These are phyloP conservation scores for Parazoanthus swiftii DNA, from an alignment of 92 coral and sea anemone genomes.

Conservation along the genomic window DNA sequence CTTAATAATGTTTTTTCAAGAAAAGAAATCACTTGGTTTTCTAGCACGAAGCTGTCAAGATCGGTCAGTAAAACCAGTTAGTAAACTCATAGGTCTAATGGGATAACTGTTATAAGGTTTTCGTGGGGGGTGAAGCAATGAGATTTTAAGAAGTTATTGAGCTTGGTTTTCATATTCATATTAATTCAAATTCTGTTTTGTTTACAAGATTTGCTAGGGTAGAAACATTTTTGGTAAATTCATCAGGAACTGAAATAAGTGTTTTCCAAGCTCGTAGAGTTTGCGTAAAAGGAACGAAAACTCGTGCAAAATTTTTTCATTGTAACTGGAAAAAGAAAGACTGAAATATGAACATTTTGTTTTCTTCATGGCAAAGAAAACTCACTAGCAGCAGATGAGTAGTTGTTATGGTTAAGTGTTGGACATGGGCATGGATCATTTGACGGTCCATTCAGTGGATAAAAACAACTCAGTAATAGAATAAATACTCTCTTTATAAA, in stretches of 20 bases:
- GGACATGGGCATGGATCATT: neutral
- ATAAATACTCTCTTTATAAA: too few species aligned
- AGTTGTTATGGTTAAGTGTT: neutral
- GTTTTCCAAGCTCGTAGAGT: neutral
- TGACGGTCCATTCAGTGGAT: neutral
- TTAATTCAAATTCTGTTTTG: constrained; percentile 1
- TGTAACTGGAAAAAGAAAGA: neutral
- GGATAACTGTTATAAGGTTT: too few species aligned
- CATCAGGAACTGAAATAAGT: neutral
- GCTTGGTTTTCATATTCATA: neutral
- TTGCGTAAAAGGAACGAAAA: neutral
- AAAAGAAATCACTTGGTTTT: neutral
- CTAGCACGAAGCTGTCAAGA: neutral
- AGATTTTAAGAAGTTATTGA: neutral
- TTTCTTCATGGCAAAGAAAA: neutral
- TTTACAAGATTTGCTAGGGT: neutral
- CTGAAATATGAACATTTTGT: neutral
- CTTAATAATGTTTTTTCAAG: too few species aligned
- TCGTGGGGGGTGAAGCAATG: too few species aligned
- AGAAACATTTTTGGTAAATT: neutral
- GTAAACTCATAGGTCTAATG: neutral
- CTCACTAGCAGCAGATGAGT: neutral
- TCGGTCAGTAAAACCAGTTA: neutral
- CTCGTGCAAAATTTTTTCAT: neutral
- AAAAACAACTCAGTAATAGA: too few species aligned